Evolutionary conservation across 2,888 invertebrate species (phyloP).

Genomic region (Anodontia alba): DNA sequence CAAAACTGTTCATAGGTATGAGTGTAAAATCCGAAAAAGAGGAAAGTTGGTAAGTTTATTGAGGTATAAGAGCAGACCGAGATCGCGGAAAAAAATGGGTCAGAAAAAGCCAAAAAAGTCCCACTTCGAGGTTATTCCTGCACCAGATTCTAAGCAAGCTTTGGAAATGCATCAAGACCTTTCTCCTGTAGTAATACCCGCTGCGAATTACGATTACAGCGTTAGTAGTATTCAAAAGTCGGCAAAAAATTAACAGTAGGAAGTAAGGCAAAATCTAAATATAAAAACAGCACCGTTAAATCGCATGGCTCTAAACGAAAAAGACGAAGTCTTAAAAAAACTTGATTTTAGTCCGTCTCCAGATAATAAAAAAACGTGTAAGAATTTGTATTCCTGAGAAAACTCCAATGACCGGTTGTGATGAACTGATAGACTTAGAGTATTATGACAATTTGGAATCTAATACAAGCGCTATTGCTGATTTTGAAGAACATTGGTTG

Average conservation of each 20-base stretch:
- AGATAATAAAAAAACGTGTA: constrained; percentile 5
- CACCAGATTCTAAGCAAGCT: constrained; percentile 1
- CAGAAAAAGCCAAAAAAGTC: not conserved
- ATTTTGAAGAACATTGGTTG: not conserved
- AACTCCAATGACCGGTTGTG: not conserved
- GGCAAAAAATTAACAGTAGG: not conserved
- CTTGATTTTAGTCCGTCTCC: not conserved
- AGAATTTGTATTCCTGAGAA: constrained; percentile 2
- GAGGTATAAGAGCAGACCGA: constrained; percentile 11
- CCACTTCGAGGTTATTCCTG: constrained; percentile 4
- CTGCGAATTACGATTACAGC: not conserved
- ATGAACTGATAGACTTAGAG: not conserved
- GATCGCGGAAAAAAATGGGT: not conserved
- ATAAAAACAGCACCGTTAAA: not conserved
- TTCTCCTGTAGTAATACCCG: not conserved
- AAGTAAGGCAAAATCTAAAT: not conserved
- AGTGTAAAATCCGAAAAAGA: constrained; percentile 10
- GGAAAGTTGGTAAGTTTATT: constrained; percentile 28
- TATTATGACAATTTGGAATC: not conserved
- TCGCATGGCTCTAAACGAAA: not conserved
- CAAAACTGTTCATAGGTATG: constrained; percentile 26
- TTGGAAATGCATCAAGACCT: not conserved
- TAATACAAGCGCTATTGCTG: not conserved
- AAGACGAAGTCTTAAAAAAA: not conserved
- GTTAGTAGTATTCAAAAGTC: not conserved